These are phyloP conservation scores for Danio tinwini DNA, from an alignment of 2,797 vertebrate species.

Conservation along the genomic window DNA sequence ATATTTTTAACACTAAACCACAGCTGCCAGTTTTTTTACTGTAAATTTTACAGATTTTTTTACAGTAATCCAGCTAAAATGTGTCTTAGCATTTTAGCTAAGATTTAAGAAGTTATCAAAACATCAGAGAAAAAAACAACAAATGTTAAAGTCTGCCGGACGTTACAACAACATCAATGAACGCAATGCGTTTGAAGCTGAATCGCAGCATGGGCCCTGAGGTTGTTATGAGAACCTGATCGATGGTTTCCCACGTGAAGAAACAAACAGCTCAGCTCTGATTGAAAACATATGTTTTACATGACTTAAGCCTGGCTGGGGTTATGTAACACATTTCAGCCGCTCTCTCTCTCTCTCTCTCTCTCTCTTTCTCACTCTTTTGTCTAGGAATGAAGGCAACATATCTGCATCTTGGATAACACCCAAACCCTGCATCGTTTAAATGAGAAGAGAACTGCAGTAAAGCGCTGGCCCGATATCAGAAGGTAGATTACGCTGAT, in stretches of 20 bases:
- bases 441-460: slow-evolving; percentile 49
- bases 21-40: no score
- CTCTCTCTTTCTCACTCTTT: slow-evolving; percentile 48
- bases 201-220: neutral
- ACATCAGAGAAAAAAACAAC: neutral
- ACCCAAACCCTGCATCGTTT: slow-evolving; percentile 41
- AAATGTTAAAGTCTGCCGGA: neutral
- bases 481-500: slow-evolving; percentile 43
- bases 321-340: slow-evolving; percentile 31
- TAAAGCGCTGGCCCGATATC: slow-evolving; percentile 53
- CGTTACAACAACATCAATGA: neutral
- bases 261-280: slow-evolving; percentile 16
- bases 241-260: slow-evolving; percentile 13
- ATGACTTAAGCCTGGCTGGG: slow-evolving; percentile 10
- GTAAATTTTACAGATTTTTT: no score
- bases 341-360: slow-evolving; percentile 1
- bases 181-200: neutral
- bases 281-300: slow-evolving; percentile 43
- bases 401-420: slow-evolving; percentile 35
- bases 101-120: neutral
- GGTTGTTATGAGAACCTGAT: slow-evolving; percentile 5
- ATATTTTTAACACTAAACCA: no score
- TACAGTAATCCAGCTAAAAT: no score
- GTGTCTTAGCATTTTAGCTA: neutral
- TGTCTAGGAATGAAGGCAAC: slow-evolving; percentile 26